Evolutionary conservation across 2,797 vertebrate species (phyloP).

Genomic region (Siniperca scherzeri): DNA sequence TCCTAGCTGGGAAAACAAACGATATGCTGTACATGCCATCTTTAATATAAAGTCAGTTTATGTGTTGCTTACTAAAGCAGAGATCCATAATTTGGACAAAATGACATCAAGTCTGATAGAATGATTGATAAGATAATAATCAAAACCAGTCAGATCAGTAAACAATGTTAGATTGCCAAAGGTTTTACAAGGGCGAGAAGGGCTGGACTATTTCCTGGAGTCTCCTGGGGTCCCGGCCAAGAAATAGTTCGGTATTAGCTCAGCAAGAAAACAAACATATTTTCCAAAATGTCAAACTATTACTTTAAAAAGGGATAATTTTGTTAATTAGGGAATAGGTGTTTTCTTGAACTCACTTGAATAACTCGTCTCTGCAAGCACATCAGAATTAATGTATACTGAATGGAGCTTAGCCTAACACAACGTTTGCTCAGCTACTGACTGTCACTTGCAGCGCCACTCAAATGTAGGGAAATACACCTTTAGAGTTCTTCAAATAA

Average conservation of each 20-base stretch:
- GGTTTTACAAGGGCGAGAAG: neutral
- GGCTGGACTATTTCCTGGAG: neutral
- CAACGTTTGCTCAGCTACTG: neutral
- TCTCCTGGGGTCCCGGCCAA: neutral
- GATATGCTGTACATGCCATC: neutral
- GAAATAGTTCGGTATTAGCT: neutral
- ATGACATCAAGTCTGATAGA: neutral
- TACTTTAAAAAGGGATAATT: neutral
- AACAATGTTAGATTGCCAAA: neutral
- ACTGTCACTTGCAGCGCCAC: neutral
- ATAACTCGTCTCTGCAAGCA: neutral
- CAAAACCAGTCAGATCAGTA: neutral
- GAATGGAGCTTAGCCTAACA: neutral
- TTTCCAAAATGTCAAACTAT: neutral
- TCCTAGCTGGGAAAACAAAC: neutral
- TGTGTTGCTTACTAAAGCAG: neutral
- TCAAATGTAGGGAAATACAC: neutral
- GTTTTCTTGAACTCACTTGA: neutral
- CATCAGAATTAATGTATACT: neutral
- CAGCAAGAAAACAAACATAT: neutral
- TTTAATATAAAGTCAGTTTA: constrained; percentile 28
- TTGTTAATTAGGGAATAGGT: neutral
- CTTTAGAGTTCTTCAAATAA: neutral
- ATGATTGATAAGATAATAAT: constrained; percentile 2
- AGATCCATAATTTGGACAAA: constrained; percentile 7